Evolutionary conservation across 2,113 vertebrate genomes (phyloP).

Genomic region (Halichoerus grypus): DNA sequence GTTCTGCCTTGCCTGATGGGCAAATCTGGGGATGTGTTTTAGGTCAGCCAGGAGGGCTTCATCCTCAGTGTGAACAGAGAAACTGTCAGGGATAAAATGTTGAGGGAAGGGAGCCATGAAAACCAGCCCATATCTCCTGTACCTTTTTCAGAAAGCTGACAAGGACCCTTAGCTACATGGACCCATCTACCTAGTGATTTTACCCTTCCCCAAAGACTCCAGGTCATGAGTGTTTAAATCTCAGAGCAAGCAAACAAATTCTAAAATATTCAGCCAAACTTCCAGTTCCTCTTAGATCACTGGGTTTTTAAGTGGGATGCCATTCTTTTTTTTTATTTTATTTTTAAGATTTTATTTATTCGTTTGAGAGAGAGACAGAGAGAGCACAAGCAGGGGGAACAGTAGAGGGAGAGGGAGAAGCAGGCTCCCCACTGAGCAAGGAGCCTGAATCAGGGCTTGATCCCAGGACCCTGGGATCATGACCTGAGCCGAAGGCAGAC

Average conservation of each 20-base stretch:
- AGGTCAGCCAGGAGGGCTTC: background rate
- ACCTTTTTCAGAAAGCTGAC: background rate
- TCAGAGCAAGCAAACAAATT: background rate
- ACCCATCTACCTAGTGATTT: background rate
- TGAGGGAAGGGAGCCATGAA: background rate
- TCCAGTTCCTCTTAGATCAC: background rate
- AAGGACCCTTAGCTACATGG: background rate
- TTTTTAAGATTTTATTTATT: background rate
- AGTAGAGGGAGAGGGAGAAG: background rate
- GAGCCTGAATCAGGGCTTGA: background rate
- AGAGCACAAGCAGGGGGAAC: too few species aligned
- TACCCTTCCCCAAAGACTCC: background rate
- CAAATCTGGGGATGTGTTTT: background rate
- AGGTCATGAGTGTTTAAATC: conserved; percentile 12
- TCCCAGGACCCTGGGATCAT: background rate
- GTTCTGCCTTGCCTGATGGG: background rate
- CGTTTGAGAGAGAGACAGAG: background rate
- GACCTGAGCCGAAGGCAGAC: background rate
- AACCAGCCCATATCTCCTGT: background rate
- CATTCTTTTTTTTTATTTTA: background rate
- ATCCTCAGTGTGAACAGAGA: conserved; percentile 1
- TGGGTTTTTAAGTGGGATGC: background rate
- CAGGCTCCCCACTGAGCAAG: background rate
- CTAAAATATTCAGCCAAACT: conserved; percentile 29
- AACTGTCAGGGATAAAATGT: background rate